Evolutionary conservation across 2,797 vertebrate genomes (phyloP), one percentile per base, ranked within the genome.

Genomic region (Micromesistius poutassou): DNA sequence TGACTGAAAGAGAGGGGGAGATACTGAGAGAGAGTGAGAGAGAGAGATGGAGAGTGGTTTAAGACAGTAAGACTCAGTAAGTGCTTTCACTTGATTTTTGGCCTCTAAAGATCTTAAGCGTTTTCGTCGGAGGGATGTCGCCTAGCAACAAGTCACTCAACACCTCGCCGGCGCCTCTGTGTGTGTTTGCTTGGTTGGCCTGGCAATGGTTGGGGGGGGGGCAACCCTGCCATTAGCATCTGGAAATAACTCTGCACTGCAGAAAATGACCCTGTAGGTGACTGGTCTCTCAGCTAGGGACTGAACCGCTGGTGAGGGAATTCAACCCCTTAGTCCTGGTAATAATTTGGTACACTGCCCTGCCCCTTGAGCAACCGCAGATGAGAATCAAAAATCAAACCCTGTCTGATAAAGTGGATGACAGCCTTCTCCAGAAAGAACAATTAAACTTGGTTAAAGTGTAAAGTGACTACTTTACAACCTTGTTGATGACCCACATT

Each of bases 161-260:
- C 87, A 87, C 75, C 85, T 84, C 83, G 87, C 83, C 82, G 83
- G 87, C 87, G 88, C 83, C 83, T 84, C 83, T 82, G 83, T 83
- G 25, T 28, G 83, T 84, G 85, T 89, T 89, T 88, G 83, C 68
- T 78, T 78, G 80, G 90, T 91, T 14, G 77, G 72, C 83, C 1
- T 50, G 22, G 83, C 81, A 80, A 88, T 81, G 42, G 83, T 85
- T 79, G 83, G 80, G 30, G 82, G 30, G 82, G 77, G 83, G 87
- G 89, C 87, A 91, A 90, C 90, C 89, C 86, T 85, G 83, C 87
- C 87, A 92, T 92, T 86, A 93, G 88, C 91, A 89, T 91, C 90
- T 89, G 87, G 91, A 92, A 92, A 91, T 90, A 91, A 82, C 77
- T 89, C 71, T 79, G 84, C 50, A 10, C 83, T 87, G 82, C 30